Evolutionary conservation across 1,140 invertebrate genomes (phyloP).

Genomic region (Hirudo medicinalis): DNA sequence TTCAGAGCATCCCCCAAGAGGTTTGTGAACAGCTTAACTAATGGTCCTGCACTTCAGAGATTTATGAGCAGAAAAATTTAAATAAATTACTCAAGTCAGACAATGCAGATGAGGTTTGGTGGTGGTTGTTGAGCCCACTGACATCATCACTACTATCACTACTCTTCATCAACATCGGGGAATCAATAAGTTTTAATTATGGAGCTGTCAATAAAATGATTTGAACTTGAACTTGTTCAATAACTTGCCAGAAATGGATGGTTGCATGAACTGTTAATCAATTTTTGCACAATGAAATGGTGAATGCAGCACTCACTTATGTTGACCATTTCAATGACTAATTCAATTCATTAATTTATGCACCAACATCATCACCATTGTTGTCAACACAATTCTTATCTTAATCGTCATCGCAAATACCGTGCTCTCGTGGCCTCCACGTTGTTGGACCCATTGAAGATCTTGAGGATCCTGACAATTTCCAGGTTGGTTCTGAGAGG

Average conservation of each 20-base stretch:
- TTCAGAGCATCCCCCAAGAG: too few relatives aligned
- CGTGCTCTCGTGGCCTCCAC: constrained; percentile 18
- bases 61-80: neutral
- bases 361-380: constrained; percentile 15
- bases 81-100: neutral
- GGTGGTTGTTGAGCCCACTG: too few relatives aligned
- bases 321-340: constrained; percentile 14
- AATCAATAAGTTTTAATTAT: too few relatives aligned
- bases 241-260: too few relatives aligned
- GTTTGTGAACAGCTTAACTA: neutral
- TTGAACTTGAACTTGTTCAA: too few relatives aligned
- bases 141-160: too few relatives aligned
- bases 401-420: constrained; percentile 3
- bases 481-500: constrained; percentile 23
- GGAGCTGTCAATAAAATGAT: too few relatives aligned
- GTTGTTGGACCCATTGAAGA: constrained; percentile 22
- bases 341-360: constrained; percentile 15
- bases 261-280: too few relatives aligned
- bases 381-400: constrained; percentile 7
- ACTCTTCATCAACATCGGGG: too few relatives aligned
- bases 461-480: constrained; percentile 22
- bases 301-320: too few relatives aligned
- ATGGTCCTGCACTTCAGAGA: neutral
- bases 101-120: neutral
- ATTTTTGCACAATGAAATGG: too few relatives aligned